Conservation (phyloP, 1,140 invertebrate genomes). For the Polyergus mexicanus region DNA sequence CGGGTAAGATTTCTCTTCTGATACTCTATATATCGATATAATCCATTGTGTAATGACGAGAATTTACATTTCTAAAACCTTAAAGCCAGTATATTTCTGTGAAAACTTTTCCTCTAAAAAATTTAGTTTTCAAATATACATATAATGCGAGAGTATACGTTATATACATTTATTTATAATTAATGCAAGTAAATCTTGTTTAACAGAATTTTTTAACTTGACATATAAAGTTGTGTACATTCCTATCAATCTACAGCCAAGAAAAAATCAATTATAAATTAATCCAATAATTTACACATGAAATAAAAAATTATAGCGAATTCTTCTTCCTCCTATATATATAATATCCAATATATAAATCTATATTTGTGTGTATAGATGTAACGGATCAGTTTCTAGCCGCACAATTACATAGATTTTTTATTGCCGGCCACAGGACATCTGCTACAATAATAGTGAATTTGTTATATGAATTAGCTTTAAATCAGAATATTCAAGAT, state of each 20-base stretch:
- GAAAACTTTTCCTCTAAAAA: no score
- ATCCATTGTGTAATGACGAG: background rate
- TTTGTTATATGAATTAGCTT: background rate
- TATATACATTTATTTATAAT: no score
- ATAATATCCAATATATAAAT: background rate
- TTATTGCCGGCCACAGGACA: background rate
- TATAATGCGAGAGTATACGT: no score
- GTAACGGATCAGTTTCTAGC: background rate
- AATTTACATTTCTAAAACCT: background rate
- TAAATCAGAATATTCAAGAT: slow-evolving; percentile 8
- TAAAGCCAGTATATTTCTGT: no score
- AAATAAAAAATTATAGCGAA: no score
- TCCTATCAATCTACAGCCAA: no score
- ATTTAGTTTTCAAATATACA: no score
- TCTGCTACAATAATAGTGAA: background rate
- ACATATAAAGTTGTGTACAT: no score
- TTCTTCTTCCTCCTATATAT: background rate
- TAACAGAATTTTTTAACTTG: no score
- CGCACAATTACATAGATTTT: background rate
- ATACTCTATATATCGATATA: background rate
- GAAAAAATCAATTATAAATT: no score
- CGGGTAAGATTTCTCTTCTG: background rate
- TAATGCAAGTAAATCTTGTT: no score
- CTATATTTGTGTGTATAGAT: background rate
- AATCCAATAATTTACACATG: no score